Conservation (phyloP, 2,888 invertebrate genomes). For the Tachystola acroxantha region DNA sequence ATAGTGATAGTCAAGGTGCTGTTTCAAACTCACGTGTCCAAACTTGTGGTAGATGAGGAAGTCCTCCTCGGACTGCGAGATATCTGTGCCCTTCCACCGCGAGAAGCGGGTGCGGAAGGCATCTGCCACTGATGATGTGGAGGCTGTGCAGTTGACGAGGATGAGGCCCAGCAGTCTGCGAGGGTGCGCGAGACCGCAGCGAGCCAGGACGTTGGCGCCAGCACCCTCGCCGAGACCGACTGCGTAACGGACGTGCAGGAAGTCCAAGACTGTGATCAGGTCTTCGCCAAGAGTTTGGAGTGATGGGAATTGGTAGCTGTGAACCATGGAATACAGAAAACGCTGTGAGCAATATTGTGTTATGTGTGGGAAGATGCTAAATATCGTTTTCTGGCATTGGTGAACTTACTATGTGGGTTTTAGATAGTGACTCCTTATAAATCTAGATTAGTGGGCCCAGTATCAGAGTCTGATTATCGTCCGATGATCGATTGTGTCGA, state of each 20-base stretch:
- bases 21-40: slow-evolving; percentile 87
- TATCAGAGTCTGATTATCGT: too few relatives aligned
- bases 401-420: too few relatives aligned
- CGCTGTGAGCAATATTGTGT: too few relatives aligned
- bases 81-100: slow-evolving; percentile 89
- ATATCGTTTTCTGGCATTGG: too few relatives aligned
- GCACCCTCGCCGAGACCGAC: slow-evolving; percentile 93
- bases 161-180: slow-evolving; percentile 87
- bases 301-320: slow-evolving; percentile 88
- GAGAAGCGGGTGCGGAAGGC: slow-evolving; percentile 92
- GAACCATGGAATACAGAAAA: too few relatives aligned
- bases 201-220: slow-evolving; percentile 90
- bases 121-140: slow-evolving; percentile 91
- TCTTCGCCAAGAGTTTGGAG: slow-evolving; percentile 90
- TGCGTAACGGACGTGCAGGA: slow-evolving; percentile 89
- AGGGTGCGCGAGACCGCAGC: slow-evolving; percentile 90
- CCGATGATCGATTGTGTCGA: too few relatives aligned
- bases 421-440: too few relatives aligned
- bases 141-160: slow-evolving; percentile 92
- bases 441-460: too few relatives aligned
- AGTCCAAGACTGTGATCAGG: slow-evolving; percentile 87
- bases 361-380: too few relatives aligned
- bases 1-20: slow-evolving; percentile 48
- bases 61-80: slow-evolving; percentile 92
- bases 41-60: slow-evolving; percentile 94